Percentiles rank a stretch among this genome's conserved stretches.
phyloP scores from a whole-genome alignment of 2,113 vertebrate species.

The Pangasianodon hypophthalmus region DNA sequence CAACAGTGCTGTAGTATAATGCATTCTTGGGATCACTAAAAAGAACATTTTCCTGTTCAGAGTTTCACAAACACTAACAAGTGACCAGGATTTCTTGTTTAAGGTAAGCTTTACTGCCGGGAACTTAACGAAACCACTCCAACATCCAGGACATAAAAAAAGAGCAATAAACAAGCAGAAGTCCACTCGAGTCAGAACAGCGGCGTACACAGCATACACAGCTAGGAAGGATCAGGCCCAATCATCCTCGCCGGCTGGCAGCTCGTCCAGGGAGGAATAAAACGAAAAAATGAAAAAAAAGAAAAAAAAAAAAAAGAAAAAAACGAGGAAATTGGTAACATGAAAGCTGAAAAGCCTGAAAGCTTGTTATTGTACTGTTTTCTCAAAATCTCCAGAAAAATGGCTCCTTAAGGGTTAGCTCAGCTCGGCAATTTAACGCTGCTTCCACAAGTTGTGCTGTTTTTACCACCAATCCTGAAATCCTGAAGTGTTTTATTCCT shows the following conservation, averaged over 20 bases:
- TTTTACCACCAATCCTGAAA: not conserved
- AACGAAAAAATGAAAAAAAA: not conserved
- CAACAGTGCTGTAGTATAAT: not conserved
- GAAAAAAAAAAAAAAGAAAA: not conserved
- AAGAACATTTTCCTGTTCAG: not conserved
- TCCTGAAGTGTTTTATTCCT: not conserved
- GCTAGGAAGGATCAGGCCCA: not conserved
- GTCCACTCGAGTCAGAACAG: not conserved
- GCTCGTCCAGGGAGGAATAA: not conserved
- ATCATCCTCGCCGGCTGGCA: not conserved
- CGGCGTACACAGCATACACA: not conserved
- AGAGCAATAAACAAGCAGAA: not conserved
- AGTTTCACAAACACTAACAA: slow-evolving; percentile 1
- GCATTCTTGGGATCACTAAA: not conserved
- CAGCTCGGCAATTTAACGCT: not conserved
- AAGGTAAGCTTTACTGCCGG: not conserved
- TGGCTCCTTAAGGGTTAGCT: not conserved
- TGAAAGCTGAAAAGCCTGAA: not conserved
- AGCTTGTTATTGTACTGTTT: not conserved
- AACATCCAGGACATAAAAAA: not conserved
- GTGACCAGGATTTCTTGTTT: not conserved
- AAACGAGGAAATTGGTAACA: not conserved
- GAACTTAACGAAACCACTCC: not conserved
- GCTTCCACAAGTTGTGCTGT: not conserved
- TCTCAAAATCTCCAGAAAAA: not conserved